phyloP scores from a whole-genome alignment of 2,797 vertebrate species.

The Serranus cabrilla region DNA sequence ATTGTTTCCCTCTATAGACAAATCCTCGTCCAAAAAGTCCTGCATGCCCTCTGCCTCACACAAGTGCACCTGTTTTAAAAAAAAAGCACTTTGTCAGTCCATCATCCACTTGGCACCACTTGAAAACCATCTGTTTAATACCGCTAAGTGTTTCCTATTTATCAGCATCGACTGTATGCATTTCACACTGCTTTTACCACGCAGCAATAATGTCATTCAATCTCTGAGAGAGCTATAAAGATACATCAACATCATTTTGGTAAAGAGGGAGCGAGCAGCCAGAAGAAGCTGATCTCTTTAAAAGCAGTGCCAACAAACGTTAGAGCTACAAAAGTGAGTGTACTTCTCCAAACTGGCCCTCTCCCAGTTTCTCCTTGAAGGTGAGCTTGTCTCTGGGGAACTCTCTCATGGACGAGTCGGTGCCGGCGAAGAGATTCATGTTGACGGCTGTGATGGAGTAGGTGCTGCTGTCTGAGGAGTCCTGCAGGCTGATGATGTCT shows the following conservation, averaged over 20 bases:
- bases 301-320: conserved; percentile 32
- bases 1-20: conserved; percentile 79
- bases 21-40: conserved; percentile 90
- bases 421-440: conserved; percentile 91
- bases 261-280: neutral
- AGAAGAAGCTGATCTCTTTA: neutral
- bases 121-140: conserved; percentile 46
- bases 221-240: conserved; percentile 9
- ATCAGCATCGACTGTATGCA: conserved; percentile 20
- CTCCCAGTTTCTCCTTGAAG: conserved; percentile 97
- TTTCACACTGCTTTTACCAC: conserved; percentile 38
- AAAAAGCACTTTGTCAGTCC: conserved; percentile 30
- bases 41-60: conserved; percentile 96
- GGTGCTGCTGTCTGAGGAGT: conserved; percentile 88
- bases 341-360: conserved; percentile 98
- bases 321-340: conserved; percentile 4
- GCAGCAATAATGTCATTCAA: conserved; percentile 8
- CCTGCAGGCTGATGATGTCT: conserved; percentile 95
- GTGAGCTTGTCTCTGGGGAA: conserved; percentile 94
- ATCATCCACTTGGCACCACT: conserved; percentile 38
- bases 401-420: conserved; percentile 92
- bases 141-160: conserved; percentile 18
- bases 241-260: neutral
- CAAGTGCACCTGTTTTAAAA: conserved; percentile 92
- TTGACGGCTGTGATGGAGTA: conserved; percentile 91